Evolutionary conservation across 1,140 invertebrate species (phyloP), one percentile per base, ranked within the genome.

Genomic region (Listronotus bonariensis): DNA sequence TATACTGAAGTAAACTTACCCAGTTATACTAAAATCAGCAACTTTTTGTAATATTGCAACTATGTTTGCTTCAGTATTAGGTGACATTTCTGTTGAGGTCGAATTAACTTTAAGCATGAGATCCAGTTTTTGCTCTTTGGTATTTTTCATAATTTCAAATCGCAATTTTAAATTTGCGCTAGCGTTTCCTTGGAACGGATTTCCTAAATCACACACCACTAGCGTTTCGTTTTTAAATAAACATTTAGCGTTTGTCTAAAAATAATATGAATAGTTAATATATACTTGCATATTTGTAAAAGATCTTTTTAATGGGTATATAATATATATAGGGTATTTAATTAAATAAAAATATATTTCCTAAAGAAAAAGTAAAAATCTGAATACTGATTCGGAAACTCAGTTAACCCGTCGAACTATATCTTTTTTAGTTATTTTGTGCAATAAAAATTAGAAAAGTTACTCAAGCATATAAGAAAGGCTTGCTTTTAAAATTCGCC

Each of bases 101-200:
- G 95, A 95, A 80, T 96, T 96, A 0, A 88, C 89, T 79, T 88
- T 89, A 1, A 94, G 83, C 4, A 81, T 75, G 73, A 96, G 92
- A 26, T 83, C 75, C 11, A 97, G 80, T 36, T 85, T 32, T 84
- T 86, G 63, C 89, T 89, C 69, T 88, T 72, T 86, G 12, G 92
- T 77, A 18, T 84, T 84, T 68, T 87, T 87, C 67, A 86, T 87
- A 0, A 92, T 88, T 76, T 93, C 90, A 76, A 96, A 96, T 48
- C 90, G 81, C 14, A 96, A 82, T 67, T 85, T 84, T 48, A 94
- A 82, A 41, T 84, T 84, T 0, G 79, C 75, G 14, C 78, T 75
- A 26, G 85, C 78, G 48, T 86, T 82, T 69, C 82, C 85, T 71
- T 89, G 88, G 72, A 96, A 91, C 0, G 95, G 96, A 81, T 98